A percentile compares a stretch with the other conserved stretches of the same genome.
phyloP scores from a whole-genome alignment of 2,797 vertebrate species.

The Tympanoctomys barrerae region DNA sequence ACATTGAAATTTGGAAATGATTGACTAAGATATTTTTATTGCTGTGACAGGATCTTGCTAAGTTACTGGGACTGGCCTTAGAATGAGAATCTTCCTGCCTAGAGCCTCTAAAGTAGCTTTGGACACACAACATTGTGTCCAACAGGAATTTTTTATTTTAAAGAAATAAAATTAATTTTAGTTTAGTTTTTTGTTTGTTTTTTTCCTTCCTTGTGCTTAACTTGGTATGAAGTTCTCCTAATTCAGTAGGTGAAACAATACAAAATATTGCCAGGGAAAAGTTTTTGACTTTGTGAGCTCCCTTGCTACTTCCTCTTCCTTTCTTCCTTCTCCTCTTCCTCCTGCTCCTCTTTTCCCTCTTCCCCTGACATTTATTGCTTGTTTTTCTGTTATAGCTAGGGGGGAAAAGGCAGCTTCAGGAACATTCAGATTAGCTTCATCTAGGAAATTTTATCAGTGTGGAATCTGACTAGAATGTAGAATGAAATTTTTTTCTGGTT shows the following conservation, averaged over 20 bases:
- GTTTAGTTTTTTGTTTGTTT: not conserved
- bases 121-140: too few relatives aligned
- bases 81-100: not conserved
- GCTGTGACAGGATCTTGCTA: not conserved
- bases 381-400: slow-evolving; percentile 33
- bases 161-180: slow-evolving; percentile 23
- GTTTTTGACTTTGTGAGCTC: slow-evolving; percentile 36
- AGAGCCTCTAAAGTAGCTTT: not conserved
- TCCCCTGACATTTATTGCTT: not conserved
- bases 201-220: not conserved
- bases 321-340: not conserved
- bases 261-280: slow-evolving; percentile 24
- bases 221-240: not conserved
- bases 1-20: slow-evolving; percentile 30
- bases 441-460: not conserved
- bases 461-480: not conserved
- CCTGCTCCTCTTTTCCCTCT: too few relatives aligned
- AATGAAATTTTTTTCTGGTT: not conserved
- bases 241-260: not conserved
- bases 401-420: not conserved
- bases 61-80: not conserved
- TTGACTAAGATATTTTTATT: not conserved
- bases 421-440: not conserved
- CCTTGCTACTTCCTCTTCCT: not conserved
- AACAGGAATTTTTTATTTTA: slow-evolving; percentile 4